Evolutionary conservation across 1,140 invertebrate species (phyloP).

Genomic region (Cyrtorhinus lividipennis): DNA sequence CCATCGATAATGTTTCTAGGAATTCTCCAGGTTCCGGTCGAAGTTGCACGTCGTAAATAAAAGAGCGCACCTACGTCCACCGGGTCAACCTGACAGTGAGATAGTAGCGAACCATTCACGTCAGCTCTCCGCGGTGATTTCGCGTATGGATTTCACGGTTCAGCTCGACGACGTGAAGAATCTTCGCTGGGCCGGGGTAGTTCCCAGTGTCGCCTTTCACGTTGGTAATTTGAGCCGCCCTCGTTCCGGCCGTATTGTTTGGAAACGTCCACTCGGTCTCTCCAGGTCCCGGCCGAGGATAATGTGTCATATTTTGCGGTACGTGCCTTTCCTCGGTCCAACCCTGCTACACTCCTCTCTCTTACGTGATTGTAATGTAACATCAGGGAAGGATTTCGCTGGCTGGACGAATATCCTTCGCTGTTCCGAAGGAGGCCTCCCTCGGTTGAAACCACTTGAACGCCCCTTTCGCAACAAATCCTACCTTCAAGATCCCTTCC

Average conservation of each 20-base stretch:
- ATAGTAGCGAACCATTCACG: too few relatives aligned
- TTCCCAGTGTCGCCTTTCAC: too few relatives aligned
- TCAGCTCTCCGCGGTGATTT: too few relatives aligned
- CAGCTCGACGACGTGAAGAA: too few relatives aligned
- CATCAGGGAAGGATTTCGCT: not conserved
- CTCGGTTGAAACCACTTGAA: not conserved
- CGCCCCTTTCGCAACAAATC: not conserved
- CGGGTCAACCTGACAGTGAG: too few relatives aligned
- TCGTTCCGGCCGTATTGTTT: not conserved
- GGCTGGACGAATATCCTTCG: not conserved
- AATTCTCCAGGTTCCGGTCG: too few relatives aligned
- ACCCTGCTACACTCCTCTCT: not conserved
- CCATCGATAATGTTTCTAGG: too few relatives aligned
- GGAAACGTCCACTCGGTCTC: not conserved
- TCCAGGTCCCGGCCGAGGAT: not conserved
- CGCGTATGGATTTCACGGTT: too few relatives aligned
- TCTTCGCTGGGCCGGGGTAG: too few relatives aligned
- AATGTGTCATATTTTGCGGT: constrained; percentile 9
- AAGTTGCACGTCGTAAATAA: too few relatives aligned
- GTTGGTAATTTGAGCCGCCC: not conserved
- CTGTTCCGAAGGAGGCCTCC: not conserved
- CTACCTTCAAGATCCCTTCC: constrained; percentile 2
- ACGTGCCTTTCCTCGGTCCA: not conserved
- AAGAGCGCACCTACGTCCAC: too few relatives aligned
- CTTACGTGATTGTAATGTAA: constrained; percentile 6